Evolutionary conservation across 2,888 invertebrate species (phyloP).

Genomic region (Sisyra nigra): DNA sequence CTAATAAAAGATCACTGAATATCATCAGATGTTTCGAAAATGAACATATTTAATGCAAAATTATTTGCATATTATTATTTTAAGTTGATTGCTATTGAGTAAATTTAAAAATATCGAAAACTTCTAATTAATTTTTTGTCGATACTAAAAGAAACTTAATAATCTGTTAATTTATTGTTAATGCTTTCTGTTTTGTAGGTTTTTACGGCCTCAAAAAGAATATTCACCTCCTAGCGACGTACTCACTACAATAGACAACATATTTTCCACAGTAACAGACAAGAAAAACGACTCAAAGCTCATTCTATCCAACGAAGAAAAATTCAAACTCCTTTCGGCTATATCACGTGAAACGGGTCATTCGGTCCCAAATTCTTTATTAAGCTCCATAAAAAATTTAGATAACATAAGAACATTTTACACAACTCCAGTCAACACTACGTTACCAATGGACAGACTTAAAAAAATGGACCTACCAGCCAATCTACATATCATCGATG

Average conservation of each 20-base stretch:
- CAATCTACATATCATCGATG: constrained; percentile 70
- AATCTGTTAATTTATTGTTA: not conserved
- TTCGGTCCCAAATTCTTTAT: constrained; percentile 62
- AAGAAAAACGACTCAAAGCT: constrained; percentile 26
- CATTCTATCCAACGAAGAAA: constrained; percentile 32
- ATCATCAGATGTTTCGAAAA: not conserved
- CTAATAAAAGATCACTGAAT: not conserved
- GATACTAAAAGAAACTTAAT: too few species aligned
- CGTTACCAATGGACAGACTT: constrained; percentile 57
- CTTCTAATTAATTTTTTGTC: not conserved
- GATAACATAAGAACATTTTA: constrained; percentile 60
- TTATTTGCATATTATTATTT: too few species aligned
- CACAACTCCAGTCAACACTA: constrained; percentile 46
- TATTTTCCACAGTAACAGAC: constrained; percentile 38
- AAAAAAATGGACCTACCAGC: constrained; percentile 60
- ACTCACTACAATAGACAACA: constrained; percentile 36
- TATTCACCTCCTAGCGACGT: constrained; percentile 59
- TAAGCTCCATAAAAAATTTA: constrained; percentile 61
- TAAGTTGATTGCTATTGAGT: too few species aligned
- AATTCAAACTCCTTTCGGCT: constrained; percentile 52
- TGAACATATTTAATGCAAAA: not conserved
- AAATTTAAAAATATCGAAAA: too few species aligned
- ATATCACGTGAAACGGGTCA: constrained; percentile 60
- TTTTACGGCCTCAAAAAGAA: constrained; percentile 53
- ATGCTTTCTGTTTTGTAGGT: constrained; percentile 34